Percentiles rank a stretch among this genome's conserved stretches.
Conservation (phyloP, 1,140 invertebrate species). For the Chymomyza costata region DNA sequence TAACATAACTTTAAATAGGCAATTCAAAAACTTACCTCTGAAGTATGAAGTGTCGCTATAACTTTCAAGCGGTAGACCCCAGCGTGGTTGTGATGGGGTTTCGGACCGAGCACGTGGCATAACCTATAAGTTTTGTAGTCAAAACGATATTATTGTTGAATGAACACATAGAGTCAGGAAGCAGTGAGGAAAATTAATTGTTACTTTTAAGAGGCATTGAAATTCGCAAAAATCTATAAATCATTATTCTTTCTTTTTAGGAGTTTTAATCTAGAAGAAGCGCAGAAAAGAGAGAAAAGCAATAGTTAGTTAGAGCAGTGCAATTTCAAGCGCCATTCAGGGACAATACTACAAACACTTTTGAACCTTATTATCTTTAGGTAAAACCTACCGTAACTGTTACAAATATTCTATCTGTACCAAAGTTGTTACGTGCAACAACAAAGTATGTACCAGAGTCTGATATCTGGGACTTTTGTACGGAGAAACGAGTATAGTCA, state of each 20-base stretch:
- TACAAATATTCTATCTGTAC: constrained; percentile 89
- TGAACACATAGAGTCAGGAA: constrained; percentile 69
- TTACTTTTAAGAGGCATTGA: constrained; percentile 29
- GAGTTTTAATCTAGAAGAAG: constrained; percentile 68
- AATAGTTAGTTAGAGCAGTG: constrained; percentile 52
- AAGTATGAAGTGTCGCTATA: constrained; percentile 76
- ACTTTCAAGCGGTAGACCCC: constrained; percentile 75
- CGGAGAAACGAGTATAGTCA: constrained; percentile 89
- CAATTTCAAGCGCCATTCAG: constrained; percentile 17
- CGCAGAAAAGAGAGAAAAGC: constrained; percentile 31
- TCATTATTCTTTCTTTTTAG: constrained; percentile 74
- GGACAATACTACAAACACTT: constrained; percentile 24
- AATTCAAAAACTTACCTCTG: constrained; percentile 77
- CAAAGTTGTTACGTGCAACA: constrained; percentile 92
- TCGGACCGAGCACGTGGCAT: constrained; percentile 82
- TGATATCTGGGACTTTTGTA: constrained; percentile 88
- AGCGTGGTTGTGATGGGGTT: constrained; percentile 79
- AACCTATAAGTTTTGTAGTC: constrained; percentile 76
- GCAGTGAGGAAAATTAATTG: constrained; percentile 36
- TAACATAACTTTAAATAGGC: neutral
- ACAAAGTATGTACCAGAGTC: constrained; percentile 97
- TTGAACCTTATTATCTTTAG: neutral
- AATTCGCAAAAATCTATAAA: constrained; percentile 52
- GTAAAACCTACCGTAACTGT: constrained; percentile 82
- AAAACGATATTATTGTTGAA: constrained; percentile 59